Conservation (phyloP, 2,113 vertebrate species). For the Osmerus eperlanus region DNA sequence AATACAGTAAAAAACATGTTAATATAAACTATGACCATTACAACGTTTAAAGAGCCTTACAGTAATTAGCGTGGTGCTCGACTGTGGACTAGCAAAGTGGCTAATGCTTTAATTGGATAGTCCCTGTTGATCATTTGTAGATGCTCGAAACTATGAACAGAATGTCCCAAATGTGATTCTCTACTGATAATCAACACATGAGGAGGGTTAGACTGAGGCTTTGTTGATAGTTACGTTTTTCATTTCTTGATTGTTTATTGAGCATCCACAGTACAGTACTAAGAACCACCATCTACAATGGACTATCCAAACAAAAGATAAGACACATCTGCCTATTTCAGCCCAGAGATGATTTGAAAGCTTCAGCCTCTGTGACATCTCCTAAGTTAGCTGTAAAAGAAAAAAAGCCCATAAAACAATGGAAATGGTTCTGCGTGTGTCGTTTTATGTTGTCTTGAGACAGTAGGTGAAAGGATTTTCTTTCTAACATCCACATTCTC, state of each 20-base stretch:
- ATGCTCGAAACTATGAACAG: too few relatives aligned
- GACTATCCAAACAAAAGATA: conserved; percentile 35
- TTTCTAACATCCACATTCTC: background rate
- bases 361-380: conserved; percentile 46
- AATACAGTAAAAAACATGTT: conserved; percentile 19
- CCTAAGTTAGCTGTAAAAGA: conserved; percentile 56
- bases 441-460: conserved; percentile 34
- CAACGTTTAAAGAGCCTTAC: conserved; percentile 12
- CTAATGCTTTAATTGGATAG: too few relatives aligned
- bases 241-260: too few relatives aligned
- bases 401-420: conserved; percentile 52
- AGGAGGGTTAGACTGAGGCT: too few relatives aligned
- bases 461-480: background rate
- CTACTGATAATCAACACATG: too few relatives aligned
- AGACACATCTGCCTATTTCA: conserved; percentile 43
- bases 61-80: conserved; percentile 30
- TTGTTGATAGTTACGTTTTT: too few relatives aligned
- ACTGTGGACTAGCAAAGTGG: background rate
- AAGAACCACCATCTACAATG: background rate
- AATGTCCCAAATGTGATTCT: too few relatives aligned
- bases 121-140: too few relatives aligned
- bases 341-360: conserved; percentile 37
- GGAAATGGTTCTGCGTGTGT: conserved; percentile 28
- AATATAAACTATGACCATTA: background rate
- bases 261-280: conserved; percentile 17